Percentiles rank a stretch among this genome's conserved stretches.
Conservation (phyloP, 1,140 invertebrate species). For the Druon quercuslanigerum region DNA sequence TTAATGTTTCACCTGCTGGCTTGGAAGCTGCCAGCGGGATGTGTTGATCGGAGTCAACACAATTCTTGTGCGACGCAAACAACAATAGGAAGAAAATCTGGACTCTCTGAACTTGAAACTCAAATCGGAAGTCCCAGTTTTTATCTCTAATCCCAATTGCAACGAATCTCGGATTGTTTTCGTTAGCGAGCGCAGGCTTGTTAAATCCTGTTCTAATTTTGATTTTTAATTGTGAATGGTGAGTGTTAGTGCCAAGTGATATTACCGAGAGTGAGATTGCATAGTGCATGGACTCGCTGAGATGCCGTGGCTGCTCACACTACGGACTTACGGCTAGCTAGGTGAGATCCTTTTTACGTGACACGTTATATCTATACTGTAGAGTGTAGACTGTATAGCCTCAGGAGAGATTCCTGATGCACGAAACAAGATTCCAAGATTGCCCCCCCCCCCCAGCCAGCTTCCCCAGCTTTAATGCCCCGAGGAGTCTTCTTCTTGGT, state of each 20-base stretch:
- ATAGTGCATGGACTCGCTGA: slow-evolving; percentile 69
- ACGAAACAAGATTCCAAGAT: slow-evolving; percentile 29
- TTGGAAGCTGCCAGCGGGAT: background rate
- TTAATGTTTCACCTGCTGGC: background rate
- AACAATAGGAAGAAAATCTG: background rate
- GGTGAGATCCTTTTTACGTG: slow-evolving; percentile 60
- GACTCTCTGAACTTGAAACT: background rate
- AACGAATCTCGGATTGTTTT: background rate
- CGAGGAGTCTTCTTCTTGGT: slow-evolving; percentile 41
- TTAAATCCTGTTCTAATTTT: slow-evolving; percentile 32
- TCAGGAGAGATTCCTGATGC: slow-evolving; percentile 27
- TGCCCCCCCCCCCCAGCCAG: slow-evolving; percentile 9
- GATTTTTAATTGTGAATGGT: slow-evolving; percentile 56
- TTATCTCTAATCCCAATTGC: background rate
- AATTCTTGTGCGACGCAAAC: background rate
- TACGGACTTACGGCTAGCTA: slow-evolving; percentile 72
- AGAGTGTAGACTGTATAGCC: slow-evolving; percentile 17
- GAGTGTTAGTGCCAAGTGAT: slow-evolving; percentile 56
- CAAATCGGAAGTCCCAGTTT: background rate
- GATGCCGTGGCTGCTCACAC: slow-evolving; percentile 70
- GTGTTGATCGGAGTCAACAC: slow-evolving; percentile 1
- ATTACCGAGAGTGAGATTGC: slow-evolving; percentile 58
- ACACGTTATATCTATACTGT: slow-evolving; percentile 29
- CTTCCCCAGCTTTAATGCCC: slow-evolving; percentile 11
- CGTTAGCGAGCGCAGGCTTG: background rate